Conservation (phyloP, 2,113 vertebrate species). For the Dipodomys stephensi region DNA sequence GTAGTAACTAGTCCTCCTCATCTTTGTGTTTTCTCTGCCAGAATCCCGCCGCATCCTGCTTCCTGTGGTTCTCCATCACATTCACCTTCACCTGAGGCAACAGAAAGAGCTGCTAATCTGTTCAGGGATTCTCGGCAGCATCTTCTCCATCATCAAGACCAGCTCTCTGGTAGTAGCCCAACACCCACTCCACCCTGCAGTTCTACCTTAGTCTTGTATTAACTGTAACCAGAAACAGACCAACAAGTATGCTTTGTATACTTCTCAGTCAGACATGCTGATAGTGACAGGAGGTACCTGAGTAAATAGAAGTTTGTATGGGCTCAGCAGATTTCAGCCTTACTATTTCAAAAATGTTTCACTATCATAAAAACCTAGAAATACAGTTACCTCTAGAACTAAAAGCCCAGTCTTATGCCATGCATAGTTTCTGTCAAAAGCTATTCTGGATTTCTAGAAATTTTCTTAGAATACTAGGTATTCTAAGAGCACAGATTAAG, state of each 20-base stretch:
- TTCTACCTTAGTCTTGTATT: conserved; percentile 23
- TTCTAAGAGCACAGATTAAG: not conserved
- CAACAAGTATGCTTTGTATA: conserved; percentile 40
- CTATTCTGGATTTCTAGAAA: conserved; percentile 3
- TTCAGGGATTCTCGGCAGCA: conserved; percentile 98
- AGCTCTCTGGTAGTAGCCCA: conserved; percentile 88
- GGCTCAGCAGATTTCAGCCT: conserved; percentile 71
- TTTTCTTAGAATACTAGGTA: conserved; percentile 27
- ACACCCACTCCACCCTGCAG: not conserved
- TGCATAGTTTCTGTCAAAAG: conserved; percentile 20
- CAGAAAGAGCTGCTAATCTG: conserved; percentile 99
- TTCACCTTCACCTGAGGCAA: conserved; percentile 97
- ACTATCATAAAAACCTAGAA: conserved; percentile 68
- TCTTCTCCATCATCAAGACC: conserved; percentile 97
- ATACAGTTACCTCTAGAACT: conserved; percentile 47
- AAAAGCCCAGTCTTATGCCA: conserved; percentile 48
- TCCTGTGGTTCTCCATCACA: conserved; percentile 97
- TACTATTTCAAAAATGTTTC: conserved; percentile 70
- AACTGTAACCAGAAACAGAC: conserved; percentile 34
- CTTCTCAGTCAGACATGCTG: conserved; percentile 42
- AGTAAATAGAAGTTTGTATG: conserved; percentile 63
- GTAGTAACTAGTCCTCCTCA: not conserved
- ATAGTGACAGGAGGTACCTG: conserved; percentile 65
- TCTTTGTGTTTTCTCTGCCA: conserved; percentile 82
- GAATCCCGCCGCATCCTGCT: conserved; percentile 97